Percentiles rank a stretch among this genome's conserved stretches.
Evolutionary conservation across 2,113 vertebrate genomes (phyloP).

Genomic region (Poicephalus meyeri): DNA sequence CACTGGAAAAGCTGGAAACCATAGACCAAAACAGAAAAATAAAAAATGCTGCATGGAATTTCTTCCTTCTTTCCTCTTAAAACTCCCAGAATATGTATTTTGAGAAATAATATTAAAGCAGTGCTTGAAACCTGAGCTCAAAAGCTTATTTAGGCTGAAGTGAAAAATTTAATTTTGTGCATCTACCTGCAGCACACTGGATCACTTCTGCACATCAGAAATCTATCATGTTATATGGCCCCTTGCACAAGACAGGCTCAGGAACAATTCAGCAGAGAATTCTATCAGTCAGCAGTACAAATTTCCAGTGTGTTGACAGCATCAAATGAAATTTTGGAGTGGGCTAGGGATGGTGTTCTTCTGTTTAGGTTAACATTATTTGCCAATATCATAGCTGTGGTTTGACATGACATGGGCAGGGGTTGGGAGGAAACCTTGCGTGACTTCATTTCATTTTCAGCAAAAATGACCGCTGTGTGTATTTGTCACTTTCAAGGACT

Average conservation of each 20-base stretch:
- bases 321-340: background rate
- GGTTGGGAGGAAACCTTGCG: background rate
- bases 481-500: background rate
- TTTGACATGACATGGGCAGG: background rate
- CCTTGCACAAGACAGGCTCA: background rate
- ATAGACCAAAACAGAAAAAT: background rate
- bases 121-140: background rate
- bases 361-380: background rate
- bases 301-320: background rate
- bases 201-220: background rate
- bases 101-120: constrained; percentile 26
- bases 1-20: background rate
- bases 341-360: background rate
- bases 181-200: background rate
- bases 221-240: background rate
- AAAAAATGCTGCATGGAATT: background rate
- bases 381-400: background rate
- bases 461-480: background rate
- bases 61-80: constrained; percentile 5
- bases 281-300: background rate
- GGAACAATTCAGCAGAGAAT: background rate
- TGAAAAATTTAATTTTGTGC: background rate
- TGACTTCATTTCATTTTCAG: background rate
- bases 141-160: background rate
- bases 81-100: background rate